Percentiles rank a stretch among this genome's conserved stretches.
These are phyloP conservation scores for Botrylloides violaceus DNA, from an alignment of 23 tunicate genomes.

Conservation along the genomic window DNA sequence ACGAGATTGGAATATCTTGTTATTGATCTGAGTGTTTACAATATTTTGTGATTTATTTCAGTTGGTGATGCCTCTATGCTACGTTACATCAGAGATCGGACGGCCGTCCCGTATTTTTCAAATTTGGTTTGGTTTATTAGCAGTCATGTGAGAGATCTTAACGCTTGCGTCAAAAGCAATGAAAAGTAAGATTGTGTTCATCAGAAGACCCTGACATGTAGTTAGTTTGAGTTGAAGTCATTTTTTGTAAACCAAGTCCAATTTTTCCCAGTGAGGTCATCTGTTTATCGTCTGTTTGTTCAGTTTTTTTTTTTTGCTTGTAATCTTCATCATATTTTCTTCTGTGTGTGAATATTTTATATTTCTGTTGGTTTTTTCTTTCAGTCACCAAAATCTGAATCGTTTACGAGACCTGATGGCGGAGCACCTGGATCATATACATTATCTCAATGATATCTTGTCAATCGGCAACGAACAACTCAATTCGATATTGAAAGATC, in stretches of 20 bases:
- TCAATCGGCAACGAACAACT: conserved; percentile 58
- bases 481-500: conserved; percentile 58
- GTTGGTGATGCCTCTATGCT: conserved; percentile 88
- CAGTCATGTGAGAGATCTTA: conserved; percentile 74
- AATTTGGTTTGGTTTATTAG: conserved; percentile 92
- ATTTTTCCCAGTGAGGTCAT: too few relatives aligned
- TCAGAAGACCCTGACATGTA: neutral
- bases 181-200: conserved; percentile 49
- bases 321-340: neutral
- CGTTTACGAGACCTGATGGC: conserved; percentile 75
- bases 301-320: neutral
- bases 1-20: neutral
- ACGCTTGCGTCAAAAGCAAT: conserved; percentile 60
- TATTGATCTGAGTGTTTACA: neutral
- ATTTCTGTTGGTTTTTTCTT: conserved; percentile 14
- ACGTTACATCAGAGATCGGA: conserved; percentile 83
- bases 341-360: neutral
- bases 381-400: conserved; percentile 78
- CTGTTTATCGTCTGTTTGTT: too few relatives aligned
- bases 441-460: conserved; percentile 85
- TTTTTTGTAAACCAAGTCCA: neutral
- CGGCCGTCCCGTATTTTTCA: conserved; percentile 95
- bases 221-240: neutral
- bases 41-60: conserved; percentile 9
- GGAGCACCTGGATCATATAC: conserved; percentile 88